Percentiles rank a stretch among this genome's conserved stretches.
phyloP scores from a whole-genome alignment of 2,113 vertebrate genomes.

The Equus przewalskii region DNA sequence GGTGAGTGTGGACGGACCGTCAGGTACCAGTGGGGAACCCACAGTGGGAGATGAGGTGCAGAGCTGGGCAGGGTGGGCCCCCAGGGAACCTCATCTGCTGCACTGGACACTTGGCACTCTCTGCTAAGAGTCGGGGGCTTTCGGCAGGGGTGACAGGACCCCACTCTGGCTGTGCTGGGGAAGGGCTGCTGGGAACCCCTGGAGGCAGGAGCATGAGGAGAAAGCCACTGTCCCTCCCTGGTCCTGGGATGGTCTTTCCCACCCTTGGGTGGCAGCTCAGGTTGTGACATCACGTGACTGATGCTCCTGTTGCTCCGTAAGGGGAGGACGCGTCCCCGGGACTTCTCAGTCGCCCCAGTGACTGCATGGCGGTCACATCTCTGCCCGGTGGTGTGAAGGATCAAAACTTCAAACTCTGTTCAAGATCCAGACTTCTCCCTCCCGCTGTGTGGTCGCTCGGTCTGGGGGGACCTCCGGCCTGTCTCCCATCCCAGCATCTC shows the following conservation, averaged over 20 bases:
- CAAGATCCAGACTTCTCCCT: not conserved
- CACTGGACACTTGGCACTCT: too few relatives aligned
- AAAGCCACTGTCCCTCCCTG: not conserved
- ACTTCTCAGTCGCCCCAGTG: not conserved
- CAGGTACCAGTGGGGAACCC: accelerated
- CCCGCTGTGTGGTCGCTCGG: not conserved
- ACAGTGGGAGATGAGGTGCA: not conserved
- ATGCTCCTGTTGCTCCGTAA: not conserved
- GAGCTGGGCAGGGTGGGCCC: not conserved
- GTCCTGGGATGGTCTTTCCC: not conserved
- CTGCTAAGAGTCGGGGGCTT: too few relatives aligned
- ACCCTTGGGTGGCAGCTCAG: too few relatives aligned
- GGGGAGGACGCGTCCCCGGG: not conserved
- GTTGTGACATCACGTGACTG: not conserved
- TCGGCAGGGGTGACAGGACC: not conserved
- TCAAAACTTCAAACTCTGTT: too few relatives aligned
- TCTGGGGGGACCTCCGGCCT: not conserved
- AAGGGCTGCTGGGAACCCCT: not conserved
- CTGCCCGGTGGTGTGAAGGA: not conserved
- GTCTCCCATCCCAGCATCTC: not conserved
- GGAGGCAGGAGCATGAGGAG: not conserved
- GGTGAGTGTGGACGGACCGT: accelerated
- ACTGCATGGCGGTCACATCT: accelerated
- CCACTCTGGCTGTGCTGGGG: not conserved
- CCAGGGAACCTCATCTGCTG: too few relatives aligned